Conservation (phyloP, 1,140 invertebrate genomes). For the Zaprionus vittiger region DNA sequence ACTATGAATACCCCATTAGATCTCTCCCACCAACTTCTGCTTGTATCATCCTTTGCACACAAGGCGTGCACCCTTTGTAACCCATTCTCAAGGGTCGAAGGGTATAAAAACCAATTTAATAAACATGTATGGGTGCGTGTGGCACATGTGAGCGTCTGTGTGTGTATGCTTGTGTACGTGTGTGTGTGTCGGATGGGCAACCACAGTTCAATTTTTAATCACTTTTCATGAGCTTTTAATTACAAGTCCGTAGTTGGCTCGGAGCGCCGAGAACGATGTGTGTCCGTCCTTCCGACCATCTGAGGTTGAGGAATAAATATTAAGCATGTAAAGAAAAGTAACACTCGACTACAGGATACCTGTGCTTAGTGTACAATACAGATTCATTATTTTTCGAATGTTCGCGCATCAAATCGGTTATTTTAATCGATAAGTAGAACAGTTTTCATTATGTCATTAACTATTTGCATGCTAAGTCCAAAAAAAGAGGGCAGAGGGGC, state of each 20-base stretch:
- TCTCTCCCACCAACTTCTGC: too few relatives aligned
- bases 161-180: conserved; percentile 5
- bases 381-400: too few relatives aligned
- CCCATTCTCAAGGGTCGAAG: background rate
- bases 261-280: background rate
- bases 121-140: conserved; percentile 40
- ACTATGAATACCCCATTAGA: too few relatives aligned
- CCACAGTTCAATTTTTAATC: conserved; percentile 78
- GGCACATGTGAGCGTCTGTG: conserved; percentile 7
- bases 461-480: too few relatives aligned
- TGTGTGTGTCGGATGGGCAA: conserved; percentile 18
- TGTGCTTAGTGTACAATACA: background rate
- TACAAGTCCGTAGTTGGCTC: conserved; percentile 51
- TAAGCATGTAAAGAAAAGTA: background rate
- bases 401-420: too few relatives aligned
- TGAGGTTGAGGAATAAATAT: background rate
- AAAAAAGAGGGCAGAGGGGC: too few relatives aligned
- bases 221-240: conserved; percentile 81
- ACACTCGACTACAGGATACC: background rate
- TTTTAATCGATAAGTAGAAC: too few relatives aligned
- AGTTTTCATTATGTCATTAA: too few relatives aligned
- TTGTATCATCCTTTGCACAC: background rate
- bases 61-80: background rate
- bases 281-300: background rate
- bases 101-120: conserved; percentile 60